Percentiles rank a stretch among this genome's conserved stretches.
phyloP scores from a whole-genome alignment of 2,797 vertebrate genomes.

The Galagoides demidoff region DNA sequence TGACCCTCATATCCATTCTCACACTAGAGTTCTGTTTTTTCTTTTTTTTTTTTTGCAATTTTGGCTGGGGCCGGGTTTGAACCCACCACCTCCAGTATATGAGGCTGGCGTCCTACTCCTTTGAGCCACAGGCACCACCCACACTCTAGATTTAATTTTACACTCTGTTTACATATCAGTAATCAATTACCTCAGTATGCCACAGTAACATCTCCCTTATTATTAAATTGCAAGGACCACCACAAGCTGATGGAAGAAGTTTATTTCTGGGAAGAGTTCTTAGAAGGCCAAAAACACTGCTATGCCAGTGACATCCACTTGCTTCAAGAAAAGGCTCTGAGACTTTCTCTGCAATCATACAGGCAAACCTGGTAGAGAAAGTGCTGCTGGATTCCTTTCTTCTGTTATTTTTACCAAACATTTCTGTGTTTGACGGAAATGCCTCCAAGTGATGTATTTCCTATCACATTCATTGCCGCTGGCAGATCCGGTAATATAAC shows the following conservation, averaged over 20 bases:
- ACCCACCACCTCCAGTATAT: too few relatives aligned
- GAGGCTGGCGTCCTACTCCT: too few relatives aligned
- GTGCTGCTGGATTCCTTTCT: background rate
- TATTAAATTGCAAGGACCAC: constrained; percentile 11
- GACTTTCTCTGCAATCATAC: background rate
- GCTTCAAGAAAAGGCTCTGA: background rate
- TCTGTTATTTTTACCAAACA: constrained; percentile 39
- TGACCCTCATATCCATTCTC: background rate
- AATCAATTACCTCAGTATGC: background rate
- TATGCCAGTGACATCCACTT: background rate
- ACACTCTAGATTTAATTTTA: background rate
- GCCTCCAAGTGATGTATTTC: constrained; percentile 36
- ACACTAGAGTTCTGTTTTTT: too few relatives aligned
- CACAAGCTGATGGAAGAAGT: background rate
- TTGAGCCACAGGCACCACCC: too few relatives aligned
- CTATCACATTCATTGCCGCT: background rate
- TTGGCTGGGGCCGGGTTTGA: too few relatives aligned
- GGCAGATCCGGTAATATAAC: constrained; percentile 14
- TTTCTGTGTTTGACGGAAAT: constrained; percentile 22
- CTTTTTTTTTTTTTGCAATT: too few relatives aligned
- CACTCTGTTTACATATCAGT: background rate
- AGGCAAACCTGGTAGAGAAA: background rate
- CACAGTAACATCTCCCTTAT: background rate
- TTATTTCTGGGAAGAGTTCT: constrained; percentile 25
- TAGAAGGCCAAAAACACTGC: background rate